phyloP scores from a whole-genome alignment of 2,113 vertebrate species.

The Rutilus rutilus region DNA sequence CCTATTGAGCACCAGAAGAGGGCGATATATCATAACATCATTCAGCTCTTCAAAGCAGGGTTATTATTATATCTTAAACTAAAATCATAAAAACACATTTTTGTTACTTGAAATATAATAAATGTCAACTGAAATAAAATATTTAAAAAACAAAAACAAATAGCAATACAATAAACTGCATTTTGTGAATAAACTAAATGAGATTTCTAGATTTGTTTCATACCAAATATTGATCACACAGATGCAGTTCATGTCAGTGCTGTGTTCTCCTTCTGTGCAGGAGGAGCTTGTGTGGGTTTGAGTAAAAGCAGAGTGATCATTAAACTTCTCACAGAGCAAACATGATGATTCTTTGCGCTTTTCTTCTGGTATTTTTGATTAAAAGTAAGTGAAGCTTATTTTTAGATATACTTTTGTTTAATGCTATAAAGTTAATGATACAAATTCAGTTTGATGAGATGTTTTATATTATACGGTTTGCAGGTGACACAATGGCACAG shows the following conservation, averaged over 20 bases:
- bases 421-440: background rate
- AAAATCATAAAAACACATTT: no score
- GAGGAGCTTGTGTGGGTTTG: background rate
- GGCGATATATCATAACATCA: constrained; percentile 14
- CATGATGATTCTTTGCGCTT: constrained; percentile 1
- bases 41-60: background rate
- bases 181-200: background rate
- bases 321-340: constrained; percentile 1
- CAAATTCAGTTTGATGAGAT: background rate
- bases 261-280: background rate
- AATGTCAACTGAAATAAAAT: no score
- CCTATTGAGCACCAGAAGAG: background rate
- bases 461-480: background rate
- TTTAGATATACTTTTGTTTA: background rate
- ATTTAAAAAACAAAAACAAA: no score
- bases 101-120: no score
- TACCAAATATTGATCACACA: background rate
- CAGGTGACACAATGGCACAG: constrained; percentile 6
- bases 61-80: no score
- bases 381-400: background rate
- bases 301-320: background rate
- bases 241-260: background rate
- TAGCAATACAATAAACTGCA: background rate
- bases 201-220: background rate
- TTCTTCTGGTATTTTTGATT: background rate